Evolutionary conservation across 2,888 invertebrate genomes (phyloP), one percentile per base, ranked within the genome.

Genomic region (Liopterus haemorrhoidalis): DNA sequence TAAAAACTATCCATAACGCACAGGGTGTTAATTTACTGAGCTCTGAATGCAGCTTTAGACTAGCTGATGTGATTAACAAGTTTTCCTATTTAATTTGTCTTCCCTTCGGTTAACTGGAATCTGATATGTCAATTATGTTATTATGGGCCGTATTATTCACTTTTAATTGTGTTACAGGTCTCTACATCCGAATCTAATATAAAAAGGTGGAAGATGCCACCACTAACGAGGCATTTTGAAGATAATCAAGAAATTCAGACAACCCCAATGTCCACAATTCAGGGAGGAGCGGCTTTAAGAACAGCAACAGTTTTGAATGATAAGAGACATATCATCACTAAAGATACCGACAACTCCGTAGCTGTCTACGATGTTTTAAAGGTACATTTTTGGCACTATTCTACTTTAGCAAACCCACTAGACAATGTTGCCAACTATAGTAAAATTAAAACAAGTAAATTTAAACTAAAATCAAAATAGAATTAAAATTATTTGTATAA

Each of bases 281-380:
- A 79, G 60, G 97, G 99, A 4, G 96, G 94, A 1, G 86, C 96
- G 2, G 93, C 94, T 2, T 93, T 99, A 50, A 81, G 90, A 58
- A 89, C 93, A 62, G 95, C 89, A 60, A 81, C 82, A 42, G 85
- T 97, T 41, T 71, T 99, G 49, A 99, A 97, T 65, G 97, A 99
- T 62, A 96, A 95, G 66, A 74, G 97, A 45, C 91, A 95, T 65
- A 89, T 99, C 55, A 69, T 99, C 46, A 96, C 97, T 9, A 92
- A 91, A 70, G 97, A 99, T 67, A 92, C 94, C 0, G 90, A 90
- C 40, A 82, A 83, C 49, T 83, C 82, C 67, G 87, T 99, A 37
- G 86, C 90, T 2, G 69, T 97, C 6, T 99, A 90, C 67, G 97
- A 99, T 69, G 95, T 97, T 0, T 70, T 97, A 46, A 87, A 89